A percentile compares a stretch with the other conserved stretches of the same genome.
Conservation (phyloP, 2,113 vertebrate genomes). For the Megalops atlanticus region DNA sequence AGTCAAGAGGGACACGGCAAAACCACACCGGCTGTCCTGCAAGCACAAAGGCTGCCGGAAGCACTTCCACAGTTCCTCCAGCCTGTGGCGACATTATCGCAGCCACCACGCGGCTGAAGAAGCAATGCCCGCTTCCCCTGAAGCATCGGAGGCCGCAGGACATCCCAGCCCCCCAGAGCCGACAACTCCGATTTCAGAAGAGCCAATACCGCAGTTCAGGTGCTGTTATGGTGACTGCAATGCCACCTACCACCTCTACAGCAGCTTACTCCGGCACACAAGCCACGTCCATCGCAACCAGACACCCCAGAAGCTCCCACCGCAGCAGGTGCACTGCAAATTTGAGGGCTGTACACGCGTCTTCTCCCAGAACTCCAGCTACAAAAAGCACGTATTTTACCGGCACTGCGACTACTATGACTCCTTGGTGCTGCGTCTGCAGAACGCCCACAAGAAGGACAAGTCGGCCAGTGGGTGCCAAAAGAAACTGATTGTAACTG, state of each 20-base stretch:
- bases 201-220: slow-evolving; percentile 76
- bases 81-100: slow-evolving; percentile 77
- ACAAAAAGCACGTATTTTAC: slow-evolving; percentile 84
- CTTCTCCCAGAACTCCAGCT: slow-evolving; percentile 79
- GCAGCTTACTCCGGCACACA: slow-evolving; percentile 84
- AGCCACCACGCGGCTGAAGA: slow-evolving; percentile 19
- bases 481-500: slow-evolving; percentile 68
- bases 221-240: slow-evolving; percentile 83
- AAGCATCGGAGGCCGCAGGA: neutral
- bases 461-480: slow-evolving; percentile 69
- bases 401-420: slow-evolving; percentile 82
- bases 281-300: slow-evolving; percentile 55
- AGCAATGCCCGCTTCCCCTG: neutral
- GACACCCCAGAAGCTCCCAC: slow-evolving; percentile 44
- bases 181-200: slow-evolving; percentile 48
- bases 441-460: slow-evolving; percentile 69
- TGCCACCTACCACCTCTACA: slow-evolving; percentile 85
- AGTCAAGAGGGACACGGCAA: slow-evolving; percentile 76
- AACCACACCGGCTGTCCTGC: slow-evolving; percentile 79
- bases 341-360: slow-evolving; percentile 84
- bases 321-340: slow-evolving; percentile 75
- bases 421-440: slow-evolving; percentile 71
- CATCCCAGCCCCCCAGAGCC: slow-evolving; percentile 44
- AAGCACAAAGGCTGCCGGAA: slow-evolving; percentile 81
- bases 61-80: slow-evolving; percentile 73